Percentiles rank a stretch among this genome's conserved stretches.
Evolutionary conservation across 1,140 invertebrate species (phyloP).

Genomic region (Samia ricini): DNA sequence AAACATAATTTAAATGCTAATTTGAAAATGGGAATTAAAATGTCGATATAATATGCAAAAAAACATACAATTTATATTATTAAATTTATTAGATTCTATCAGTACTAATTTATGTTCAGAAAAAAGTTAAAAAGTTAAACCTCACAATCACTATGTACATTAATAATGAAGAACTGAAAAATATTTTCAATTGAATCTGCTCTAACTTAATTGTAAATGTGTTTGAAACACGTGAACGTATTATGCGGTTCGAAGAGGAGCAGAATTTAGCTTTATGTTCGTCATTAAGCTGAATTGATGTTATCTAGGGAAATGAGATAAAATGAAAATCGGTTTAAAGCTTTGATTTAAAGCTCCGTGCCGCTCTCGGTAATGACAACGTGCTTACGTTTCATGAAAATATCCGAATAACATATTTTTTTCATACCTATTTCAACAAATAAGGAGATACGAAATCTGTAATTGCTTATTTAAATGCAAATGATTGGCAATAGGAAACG

Average conservation of each 20-base stretch:
- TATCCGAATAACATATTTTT: background rate
- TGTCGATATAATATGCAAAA: too few species aligned
- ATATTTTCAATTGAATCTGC: background rate
- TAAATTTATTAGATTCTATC: too few species aligned
- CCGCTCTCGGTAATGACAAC: background rate
- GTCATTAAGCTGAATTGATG: slow-evolving; percentile 22
- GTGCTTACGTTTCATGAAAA: slow-evolving; percentile 2
- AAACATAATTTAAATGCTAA: too few species aligned
- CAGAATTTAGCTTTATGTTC: background rate
- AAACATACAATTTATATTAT: too few species aligned
- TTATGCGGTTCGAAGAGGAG: background rate
- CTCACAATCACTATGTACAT: too few species aligned
- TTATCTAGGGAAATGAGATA: slow-evolving; percentile 18
- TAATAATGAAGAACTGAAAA: background rate
- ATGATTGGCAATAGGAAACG: too few species aligned
- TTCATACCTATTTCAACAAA: background rate
- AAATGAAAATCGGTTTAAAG: slow-evolving; percentile 22
- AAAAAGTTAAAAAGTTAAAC: too few species aligned
- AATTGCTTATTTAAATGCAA: background rate
- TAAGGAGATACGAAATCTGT: background rate
- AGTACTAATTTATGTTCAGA: too few species aligned
- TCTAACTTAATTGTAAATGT: background rate
- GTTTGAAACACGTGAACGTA: background rate
- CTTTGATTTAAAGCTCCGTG: slow-evolving; percentile 20
- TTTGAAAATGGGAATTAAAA: too few species aligned